Evolutionary conservation across 2,888 invertebrate genomes (phyloP).

Genomic region (Stratiomys singularior): DNA sequence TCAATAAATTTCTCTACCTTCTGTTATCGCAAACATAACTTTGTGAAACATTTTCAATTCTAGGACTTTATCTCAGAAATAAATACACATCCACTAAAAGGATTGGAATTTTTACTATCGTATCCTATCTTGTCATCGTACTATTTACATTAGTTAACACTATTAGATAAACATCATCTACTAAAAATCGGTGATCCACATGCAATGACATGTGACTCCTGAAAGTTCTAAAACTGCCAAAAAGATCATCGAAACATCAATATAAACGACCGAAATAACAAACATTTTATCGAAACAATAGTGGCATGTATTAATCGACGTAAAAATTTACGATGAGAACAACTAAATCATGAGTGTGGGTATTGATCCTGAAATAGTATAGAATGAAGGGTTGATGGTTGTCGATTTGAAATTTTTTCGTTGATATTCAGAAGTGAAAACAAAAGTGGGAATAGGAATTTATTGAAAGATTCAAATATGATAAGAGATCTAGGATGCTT

Average conservation of each 20-base stretch:
- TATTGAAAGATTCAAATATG: not conserved
- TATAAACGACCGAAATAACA: constrained; percentile 1
- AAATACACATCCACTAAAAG: too few relatives aligned
- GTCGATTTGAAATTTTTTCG: not conserved
- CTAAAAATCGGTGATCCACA: not conserved
- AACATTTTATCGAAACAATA: not conserved
- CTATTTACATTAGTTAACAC: constrained; percentile 32
- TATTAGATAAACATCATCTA: not conserved
- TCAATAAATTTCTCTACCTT: too few relatives aligned
- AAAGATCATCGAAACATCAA: constrained; percentile 7
- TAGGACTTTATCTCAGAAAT: too few relatives aligned
- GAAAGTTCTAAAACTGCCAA: not conserved
- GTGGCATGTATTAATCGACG: constrained; percentile 3
- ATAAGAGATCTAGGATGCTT: constrained; percentile 29
- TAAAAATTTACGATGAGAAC: constrained; percentile 24
- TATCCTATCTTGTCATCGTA: constrained; percentile 6
- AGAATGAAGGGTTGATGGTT: not conserved
- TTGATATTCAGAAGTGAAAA: constrained; percentile 9
- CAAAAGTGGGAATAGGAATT: constrained; percentile 29
- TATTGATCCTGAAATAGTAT: not conserved
- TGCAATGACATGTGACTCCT: not conserved
- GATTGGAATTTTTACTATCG: constrained; percentile 13
- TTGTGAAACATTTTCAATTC: too few relatives aligned
- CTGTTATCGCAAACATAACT: too few relatives aligned
- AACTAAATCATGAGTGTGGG: not conserved